Evolutionary conservation across 2,797 vertebrate genomes (phyloP).

Genomic region (Stomatorhinus walkeri): DNA sequence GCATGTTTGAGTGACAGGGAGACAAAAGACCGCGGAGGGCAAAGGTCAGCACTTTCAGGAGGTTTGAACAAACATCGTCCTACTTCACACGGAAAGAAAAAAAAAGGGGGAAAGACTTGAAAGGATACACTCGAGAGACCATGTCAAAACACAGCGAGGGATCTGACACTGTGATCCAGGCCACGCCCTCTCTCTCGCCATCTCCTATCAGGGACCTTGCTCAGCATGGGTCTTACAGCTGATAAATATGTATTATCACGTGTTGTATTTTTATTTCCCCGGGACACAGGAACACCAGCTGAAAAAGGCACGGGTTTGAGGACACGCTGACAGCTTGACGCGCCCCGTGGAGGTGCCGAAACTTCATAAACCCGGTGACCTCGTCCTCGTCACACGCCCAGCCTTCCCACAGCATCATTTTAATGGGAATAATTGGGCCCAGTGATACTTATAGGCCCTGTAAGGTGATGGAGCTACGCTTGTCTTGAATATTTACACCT

Average conservation of each 20-base stretch:
- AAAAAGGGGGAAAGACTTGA: constrained; percentile 10
- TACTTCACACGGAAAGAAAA: constrained; percentile 15
- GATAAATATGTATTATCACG: background rate
- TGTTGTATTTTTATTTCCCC: background rate
- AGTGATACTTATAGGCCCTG: background rate
- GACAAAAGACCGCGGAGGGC: constrained; percentile 5
- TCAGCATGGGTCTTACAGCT: background rate
- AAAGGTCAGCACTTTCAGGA: constrained; percentile 18
- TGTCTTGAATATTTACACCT: background rate
- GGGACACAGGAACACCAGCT: background rate
- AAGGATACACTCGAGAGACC: constrained; percentile 13
- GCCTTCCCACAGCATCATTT: background rate
- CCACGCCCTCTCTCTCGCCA: background rate
- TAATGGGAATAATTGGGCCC: background rate
- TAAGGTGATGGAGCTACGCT: background rate
- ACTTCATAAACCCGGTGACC: background rate
- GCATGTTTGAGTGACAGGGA: constrained; percentile 14
- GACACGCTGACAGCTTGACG: background rate
- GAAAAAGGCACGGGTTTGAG: background rate
- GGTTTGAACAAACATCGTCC: background rate
- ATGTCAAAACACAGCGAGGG: constrained; percentile 22
- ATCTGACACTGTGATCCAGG: background rate
- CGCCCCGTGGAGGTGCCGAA: background rate
- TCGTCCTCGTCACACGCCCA: background rate
- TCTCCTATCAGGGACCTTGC: background rate